A percentile compares a stretch with the other conserved stretches of the same genome.
phyloP scores from a whole-genome alignment of 2,113 vertebrate genomes.

The Taxidea taxus region DNA sequence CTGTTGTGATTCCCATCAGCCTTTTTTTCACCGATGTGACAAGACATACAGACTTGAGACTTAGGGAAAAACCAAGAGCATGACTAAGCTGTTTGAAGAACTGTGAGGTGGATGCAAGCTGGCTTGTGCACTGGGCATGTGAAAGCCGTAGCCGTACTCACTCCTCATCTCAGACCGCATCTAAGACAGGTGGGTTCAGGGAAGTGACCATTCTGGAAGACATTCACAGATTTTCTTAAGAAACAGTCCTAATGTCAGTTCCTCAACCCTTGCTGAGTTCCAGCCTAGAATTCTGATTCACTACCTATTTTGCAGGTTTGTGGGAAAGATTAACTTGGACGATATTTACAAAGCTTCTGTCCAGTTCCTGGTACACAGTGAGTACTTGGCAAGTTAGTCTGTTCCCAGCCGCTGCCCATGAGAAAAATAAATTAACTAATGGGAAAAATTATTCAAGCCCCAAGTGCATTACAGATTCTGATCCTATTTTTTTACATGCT shows the following conservation, averaged over 20 bases:
- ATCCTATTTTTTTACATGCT: not conserved
- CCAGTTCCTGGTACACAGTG: not conserved
- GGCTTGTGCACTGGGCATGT: not conserved
- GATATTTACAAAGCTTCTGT: not conserved
- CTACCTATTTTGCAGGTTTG: not conserved
- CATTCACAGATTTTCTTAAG: not conserved
- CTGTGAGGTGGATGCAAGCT: too few relatives aligned
- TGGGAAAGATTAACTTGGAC: not conserved
- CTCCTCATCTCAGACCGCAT: not conserved
- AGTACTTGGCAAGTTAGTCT: not conserved
- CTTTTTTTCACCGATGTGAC: not conserved
- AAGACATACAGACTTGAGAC: not conserved
- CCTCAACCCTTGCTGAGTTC: not conserved
- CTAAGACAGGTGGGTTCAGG: not conserved
- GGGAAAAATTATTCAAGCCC: not conserved
- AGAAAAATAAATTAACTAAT: not conserved
- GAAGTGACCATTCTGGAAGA: not conserved
- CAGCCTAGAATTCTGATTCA: not conserved
- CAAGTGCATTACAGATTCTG: not conserved
- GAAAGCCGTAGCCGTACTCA: not conserved
- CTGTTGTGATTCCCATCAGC: not conserved
- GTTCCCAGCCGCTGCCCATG: not conserved
- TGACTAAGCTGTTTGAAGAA: not conserved
- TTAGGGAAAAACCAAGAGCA: rapidly evolving
- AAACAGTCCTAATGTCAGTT: not conserved